A percentile compares a stretch with the other conserved stretches of the same genome.
Conservation (phyloP, 2,888 invertebrate genomes). For the Epirrhoe tristata region DNA sequence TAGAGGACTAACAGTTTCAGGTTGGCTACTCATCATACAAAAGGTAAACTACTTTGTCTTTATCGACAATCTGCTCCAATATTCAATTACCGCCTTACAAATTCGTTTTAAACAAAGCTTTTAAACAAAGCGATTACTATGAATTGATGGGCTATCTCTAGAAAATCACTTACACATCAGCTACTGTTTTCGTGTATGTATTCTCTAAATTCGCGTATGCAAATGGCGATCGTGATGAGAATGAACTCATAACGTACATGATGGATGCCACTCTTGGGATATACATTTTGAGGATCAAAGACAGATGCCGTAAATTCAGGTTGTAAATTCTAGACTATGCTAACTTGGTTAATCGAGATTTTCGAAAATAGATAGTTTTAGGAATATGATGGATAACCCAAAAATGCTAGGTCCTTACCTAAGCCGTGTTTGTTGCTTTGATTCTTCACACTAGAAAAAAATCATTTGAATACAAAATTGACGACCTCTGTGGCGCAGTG, state of each 20-base stretch:
- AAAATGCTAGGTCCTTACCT: no score
- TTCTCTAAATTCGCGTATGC: conserved; percentile 41
- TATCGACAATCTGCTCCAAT: conserved; percentile 30
- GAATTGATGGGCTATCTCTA: conserved; percentile 36
- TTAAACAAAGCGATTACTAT: conserved; percentile 39
- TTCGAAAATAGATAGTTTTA: no score
- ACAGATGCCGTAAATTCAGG: conserved; percentile 11
- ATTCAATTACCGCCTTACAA: conserved; percentile 27
- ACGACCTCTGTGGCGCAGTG: no score
- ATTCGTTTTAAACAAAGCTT: no score
- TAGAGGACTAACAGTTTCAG: no score
- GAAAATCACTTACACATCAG: conserved; percentile 10
- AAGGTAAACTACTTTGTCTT: conserved; percentile 24
- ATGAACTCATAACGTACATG: conserved; percentile 40
- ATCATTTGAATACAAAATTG: no score
- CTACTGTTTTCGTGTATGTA: conserved; percentile 33
- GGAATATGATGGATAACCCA: no score
- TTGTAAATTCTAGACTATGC: no score
- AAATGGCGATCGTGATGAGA: conserved; percentile 43
- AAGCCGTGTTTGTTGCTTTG: no score
- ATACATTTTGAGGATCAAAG: conserved; percentile 28
- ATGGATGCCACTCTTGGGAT: conserved; percentile 33
- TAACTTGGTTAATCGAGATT: no score
- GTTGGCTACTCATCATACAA: background rate
- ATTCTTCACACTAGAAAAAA: no score